Evolutionary conservation across 2,888 invertebrate species (phyloP), one percentile per base, ranked within the genome.

Genomic region (Phorcus lineatus): DNA sequence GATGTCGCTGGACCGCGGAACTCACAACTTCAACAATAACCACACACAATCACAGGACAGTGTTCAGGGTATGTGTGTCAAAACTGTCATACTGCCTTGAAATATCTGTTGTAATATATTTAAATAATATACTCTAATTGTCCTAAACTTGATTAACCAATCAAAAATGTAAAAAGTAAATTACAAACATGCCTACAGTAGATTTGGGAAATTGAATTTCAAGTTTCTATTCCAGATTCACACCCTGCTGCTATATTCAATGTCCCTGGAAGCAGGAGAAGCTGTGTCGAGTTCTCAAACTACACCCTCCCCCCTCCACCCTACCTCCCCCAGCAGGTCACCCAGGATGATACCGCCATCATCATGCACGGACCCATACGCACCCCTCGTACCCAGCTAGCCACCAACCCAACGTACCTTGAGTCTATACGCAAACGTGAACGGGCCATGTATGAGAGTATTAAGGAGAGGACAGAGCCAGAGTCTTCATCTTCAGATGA

Each of bases 401-500:
- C 57, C n/a, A 40, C 79, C 17, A 54, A 19, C 70, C 62, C 77
- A 36, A 62, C 77, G n/a, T 81, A 81, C 66, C 22, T 81, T 2
- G 83, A 83, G 74, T 74, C 82, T 17, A 81, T 79, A 47, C 31
- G 55, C 36, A 17, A 80, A 24, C 75, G 80, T 1, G 84, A 84
- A 13, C 70, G 77, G 16, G 62, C 78, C 13, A 76, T 83, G 19
- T 85, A 83, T 55, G 85, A 85, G 62, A 85, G 85, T 62, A 85
- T 85, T 54, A 82, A 80, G 54, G 85, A 85, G 24, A 77, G 82
- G n/a, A 85, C 85, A 1, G 83, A 84, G 62, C 82, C 81, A 11
- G 79, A 82, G 24, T 81, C 83, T n/a, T 80, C 80, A 17, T 79
- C 81, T 22, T 62, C 77, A 19, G 83, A 83, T 31, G 77, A 54